phyloP scores from a whole-genome alignment of 1,140 invertebrate genomes.

The Helicoverpa armigera region DNA sequence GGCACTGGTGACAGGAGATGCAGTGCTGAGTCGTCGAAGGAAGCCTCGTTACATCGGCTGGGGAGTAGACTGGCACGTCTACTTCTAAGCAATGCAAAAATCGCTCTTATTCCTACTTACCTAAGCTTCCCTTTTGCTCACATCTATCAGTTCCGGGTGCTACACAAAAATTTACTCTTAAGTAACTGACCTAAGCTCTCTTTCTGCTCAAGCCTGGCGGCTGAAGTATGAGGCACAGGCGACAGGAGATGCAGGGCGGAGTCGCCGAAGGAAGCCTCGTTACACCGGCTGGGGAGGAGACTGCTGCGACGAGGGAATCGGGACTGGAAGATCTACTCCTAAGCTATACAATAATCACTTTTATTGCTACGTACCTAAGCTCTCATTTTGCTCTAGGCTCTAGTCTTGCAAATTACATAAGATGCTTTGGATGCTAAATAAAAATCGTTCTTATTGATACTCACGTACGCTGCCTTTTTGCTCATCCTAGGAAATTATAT shows the following conservation, averaged over 20 bases:
- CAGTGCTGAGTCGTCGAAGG: no score
- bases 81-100: neutral
- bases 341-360: neutral
- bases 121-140: neutral
- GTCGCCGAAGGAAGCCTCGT: conserved; percentile 86
- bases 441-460: no score
- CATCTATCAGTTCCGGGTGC: no score
- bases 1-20: neutral
- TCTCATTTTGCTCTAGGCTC: no score
- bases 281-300: conserved; percentile 87
- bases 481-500: no score
- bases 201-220: conserved; percentile 64
- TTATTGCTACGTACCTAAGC: no score
- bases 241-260: conserved; percentile 85
- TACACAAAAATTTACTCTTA: no score
- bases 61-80: no score
- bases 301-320: conserved; percentile 90
- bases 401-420: no score
- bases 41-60: no score
- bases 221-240: conserved; percentile 83
- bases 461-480: no score
- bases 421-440: no score
- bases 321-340: neutral
- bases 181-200: conserved; percentile 64
- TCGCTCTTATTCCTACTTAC: neutral